A percentile compares a stretch with the other conserved stretches of the same genome.
phyloP scores from a whole-genome alignment of 1,140 invertebrate genomes.

The Galleria mellonella region DNA sequence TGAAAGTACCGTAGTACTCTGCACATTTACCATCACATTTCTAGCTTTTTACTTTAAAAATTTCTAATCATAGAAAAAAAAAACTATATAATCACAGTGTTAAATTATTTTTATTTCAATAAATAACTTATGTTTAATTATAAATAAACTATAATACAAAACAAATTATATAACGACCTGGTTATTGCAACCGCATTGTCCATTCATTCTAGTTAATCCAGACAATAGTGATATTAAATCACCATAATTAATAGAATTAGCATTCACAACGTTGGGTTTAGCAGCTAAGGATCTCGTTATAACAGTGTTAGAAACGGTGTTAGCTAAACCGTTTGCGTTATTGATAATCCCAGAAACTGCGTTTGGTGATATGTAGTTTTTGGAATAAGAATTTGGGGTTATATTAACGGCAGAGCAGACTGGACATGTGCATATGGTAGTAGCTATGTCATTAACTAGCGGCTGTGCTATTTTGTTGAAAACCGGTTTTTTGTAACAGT shows the following conservation, averaged over 20 bases:
- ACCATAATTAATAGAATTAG: not conserved
- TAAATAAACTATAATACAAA: not conserved
- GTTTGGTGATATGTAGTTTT: not conserved
- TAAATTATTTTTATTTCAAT: not conserved
- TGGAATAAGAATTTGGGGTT: not conserved
- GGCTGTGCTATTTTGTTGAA: conserved; percentile 14
- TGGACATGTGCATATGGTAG: conserved; percentile 12
- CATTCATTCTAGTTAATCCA: not conserved
- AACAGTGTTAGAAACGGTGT: not conserved
- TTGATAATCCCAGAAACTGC: not conserved
- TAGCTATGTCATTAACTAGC: conserved; percentile 15
- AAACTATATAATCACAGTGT: no score
- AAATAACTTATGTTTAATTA: not conserved
- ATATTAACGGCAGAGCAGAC: conserved; percentile 4
- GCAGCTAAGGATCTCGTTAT: not conserved
- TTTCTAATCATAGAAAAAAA: no score
- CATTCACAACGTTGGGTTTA: no score
- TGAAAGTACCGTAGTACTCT: no score
- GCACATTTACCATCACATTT: no score
- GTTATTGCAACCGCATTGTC: not conserved
- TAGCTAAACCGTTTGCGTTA: not conserved
- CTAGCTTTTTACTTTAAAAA: no score
- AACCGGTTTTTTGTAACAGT: conserved; percentile 9
- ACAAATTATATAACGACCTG: not conserved
- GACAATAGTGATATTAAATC: not conserved